Conservation (phyloP, 1,140 invertebrate genomes). For the Scaptodrosophila lebanonensis region DNA sequence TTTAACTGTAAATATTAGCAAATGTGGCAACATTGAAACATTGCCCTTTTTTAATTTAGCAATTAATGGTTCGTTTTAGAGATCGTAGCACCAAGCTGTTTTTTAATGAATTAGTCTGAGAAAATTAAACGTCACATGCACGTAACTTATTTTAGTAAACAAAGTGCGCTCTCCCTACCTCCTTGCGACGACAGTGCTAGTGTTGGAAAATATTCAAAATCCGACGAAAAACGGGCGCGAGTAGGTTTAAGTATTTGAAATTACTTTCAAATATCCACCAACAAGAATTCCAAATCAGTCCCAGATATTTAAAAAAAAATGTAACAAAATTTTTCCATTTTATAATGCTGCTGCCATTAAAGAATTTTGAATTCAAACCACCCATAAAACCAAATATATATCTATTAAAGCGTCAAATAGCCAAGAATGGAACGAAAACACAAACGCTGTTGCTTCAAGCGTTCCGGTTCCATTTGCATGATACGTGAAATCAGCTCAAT, state of each 20-base stretch:
- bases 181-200: neutral
- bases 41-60: no score
- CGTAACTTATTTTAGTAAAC: slow-evolving; percentile 63
- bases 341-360: slow-evolving; percentile 49
- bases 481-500: slow-evolving; percentile 1
- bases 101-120: no score
- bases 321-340: slow-evolving; percentile 34
- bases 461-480: slow-evolving; percentile 30
- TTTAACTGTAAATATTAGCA: neutral
- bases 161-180: slow-evolving; percentile 28
- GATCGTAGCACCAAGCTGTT: no score
- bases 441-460: slow-evolving; percentile 46
- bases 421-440: slow-evolving; percentile 43
- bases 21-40: no score
- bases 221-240: no score
- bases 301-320: no score
- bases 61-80: no score
- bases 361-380: slow-evolving; percentile 6
- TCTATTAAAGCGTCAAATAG: slow-evolving; percentile 38
- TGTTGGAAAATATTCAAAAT: slow-evolving; percentile 20
- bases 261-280: no score
- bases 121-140: slow-evolving; percentile 35
- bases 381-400: slow-evolving; percentile 8
- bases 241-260: no score
- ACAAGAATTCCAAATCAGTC: no score